Percentiles rank a stretch among this genome's conserved stretches.
These are phyloP conservation scores for Tursiops truncatus DNA, from an alignment of 2,113 vertebrate genomes.

Conservation along the genomic window DNA sequence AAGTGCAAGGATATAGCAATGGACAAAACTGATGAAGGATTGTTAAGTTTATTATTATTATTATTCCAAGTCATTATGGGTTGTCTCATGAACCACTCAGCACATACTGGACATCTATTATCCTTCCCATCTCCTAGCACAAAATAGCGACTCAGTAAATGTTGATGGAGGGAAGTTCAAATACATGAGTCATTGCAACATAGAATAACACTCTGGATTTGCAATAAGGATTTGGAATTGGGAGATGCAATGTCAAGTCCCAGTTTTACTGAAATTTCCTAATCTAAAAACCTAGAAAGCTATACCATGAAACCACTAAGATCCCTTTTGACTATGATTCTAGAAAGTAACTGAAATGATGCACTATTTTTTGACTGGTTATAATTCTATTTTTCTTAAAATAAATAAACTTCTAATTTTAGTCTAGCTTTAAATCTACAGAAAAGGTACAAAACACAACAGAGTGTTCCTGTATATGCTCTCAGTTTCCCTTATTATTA, in stretches of 20 bases:
- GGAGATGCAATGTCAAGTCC: not conserved
- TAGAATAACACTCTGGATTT: not conserved
- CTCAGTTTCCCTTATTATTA: not conserved
- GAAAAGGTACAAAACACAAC: not conserved
- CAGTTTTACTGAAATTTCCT: not conserved
- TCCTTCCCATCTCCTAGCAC: not conserved
- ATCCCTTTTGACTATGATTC: not conserved
- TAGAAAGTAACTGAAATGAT: not conserved
- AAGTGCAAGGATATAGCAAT: not conserved
- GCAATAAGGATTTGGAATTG: not conserved
- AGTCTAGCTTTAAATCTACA: not conserved
- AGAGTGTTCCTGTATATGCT: not conserved
- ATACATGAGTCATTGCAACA: not conserved
- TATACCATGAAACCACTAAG: not conserved
- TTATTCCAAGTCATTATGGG: not conserved
- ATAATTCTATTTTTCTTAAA: not conserved
- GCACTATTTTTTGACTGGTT: not conserved
- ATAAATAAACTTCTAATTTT: not conserved
- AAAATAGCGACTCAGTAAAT: not conserved
- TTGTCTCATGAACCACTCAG: not conserved
- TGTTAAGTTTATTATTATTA: not conserved
- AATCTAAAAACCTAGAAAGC: not conserved
- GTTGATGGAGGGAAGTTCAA: not conserved
- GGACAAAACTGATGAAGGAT: not conserved
- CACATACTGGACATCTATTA: not conserved